Evolutionary conservation across 1,140 invertebrate species (phyloP), one percentile per base, ranked within the genome.

Genomic region (Hyposmocoma kahamanoa): DNA sequence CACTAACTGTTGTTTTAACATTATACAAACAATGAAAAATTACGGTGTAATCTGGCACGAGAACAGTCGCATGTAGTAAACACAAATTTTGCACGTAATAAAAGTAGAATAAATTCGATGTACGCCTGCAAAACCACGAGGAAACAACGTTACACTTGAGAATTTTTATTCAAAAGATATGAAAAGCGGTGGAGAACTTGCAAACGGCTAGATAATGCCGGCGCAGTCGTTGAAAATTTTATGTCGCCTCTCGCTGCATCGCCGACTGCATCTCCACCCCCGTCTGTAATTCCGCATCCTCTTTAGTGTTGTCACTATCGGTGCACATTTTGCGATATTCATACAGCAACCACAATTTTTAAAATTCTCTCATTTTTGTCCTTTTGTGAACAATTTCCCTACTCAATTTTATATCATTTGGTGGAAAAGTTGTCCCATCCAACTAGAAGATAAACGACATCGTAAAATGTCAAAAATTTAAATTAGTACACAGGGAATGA

Each of bases 151-250:
- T 54, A 50, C 59, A 51, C 54, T 54, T 38, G 41, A 60, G 62
- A 70, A 75, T 65, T 79, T 71, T 75, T 73, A 77, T 77, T 81
- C 72, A 72, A 77, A 75, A 78, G 74, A 78, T 80, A 78, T 69
- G 72, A 76, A 68, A 71, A 67, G 71, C 67, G 59, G 51, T 62
- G 55, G 67, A 71, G 72, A 67, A 72, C 74, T 83, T 62, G 71
- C 72, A 79, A 79, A 79, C 71, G 67, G 68, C 67, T 73, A 79
- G 74, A 83, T 83, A 79, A 80, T 79, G 72, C 74, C 68, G 69
- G 64, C 58, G 61, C 66, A 69, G 63, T 81, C 72, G 74, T 81
- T 81, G 76, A 81, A 81, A 84, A 75, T 78, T 78, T 84, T 73
- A 84, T 80, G 74, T 80, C 75, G 67, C 72, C 65, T 79, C 69